Base-by-base conservation (phyloP, 2,888 invertebrate species). In the Pseudolycoriella hygida region DNA sequence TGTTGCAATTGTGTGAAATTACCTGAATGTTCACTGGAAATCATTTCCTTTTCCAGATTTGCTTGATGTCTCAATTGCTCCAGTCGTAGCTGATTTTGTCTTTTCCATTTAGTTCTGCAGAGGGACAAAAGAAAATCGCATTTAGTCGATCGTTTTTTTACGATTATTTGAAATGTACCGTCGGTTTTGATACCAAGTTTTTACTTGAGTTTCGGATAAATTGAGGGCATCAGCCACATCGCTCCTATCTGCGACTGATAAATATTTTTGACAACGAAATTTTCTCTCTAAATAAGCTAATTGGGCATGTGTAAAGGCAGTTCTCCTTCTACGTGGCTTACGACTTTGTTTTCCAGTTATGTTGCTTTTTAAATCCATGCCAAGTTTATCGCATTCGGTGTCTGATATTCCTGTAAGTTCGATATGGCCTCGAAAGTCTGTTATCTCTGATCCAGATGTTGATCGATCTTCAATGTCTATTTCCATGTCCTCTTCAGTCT, bases 291-390 rank as follows among this genome's bases (percentile, higher is more conserved):
- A 67, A 62, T 86, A 92, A 1, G 89, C 88, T 44, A 93, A 70
- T 65, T 93, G 93, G 1, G 90, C 87, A 60, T 93, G 92, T 2
- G 92, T 93, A 68, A 93, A 93, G 1, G 92, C 92, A 0, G 90
- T 90, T 47, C 89, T 74, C 52, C 89, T 72, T 50, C 89, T 72
- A 3, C 89, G 74, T 0, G 87, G 86, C 61, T 88, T 89, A 32
- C 87, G 71, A 1, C 80, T 76, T 52, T 70, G 69, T 25, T 73
- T 67, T 10, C 20, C 20, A 46, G 61, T 68, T 60, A 58, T 30
- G 14, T 14, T 54, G 53, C 43, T 51, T 10, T 20, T 20, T 3
- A 40, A 32, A 10, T 43, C 19, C 10, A 12, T 43, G 43, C 47
- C 46, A 46, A 43, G 51, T 51, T 52, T 51, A 53, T 37, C 20